Evolutionary conservation across 2,888 invertebrate species (phyloP).

Genomic region (Caenorhabditis panamensis): DNA sequence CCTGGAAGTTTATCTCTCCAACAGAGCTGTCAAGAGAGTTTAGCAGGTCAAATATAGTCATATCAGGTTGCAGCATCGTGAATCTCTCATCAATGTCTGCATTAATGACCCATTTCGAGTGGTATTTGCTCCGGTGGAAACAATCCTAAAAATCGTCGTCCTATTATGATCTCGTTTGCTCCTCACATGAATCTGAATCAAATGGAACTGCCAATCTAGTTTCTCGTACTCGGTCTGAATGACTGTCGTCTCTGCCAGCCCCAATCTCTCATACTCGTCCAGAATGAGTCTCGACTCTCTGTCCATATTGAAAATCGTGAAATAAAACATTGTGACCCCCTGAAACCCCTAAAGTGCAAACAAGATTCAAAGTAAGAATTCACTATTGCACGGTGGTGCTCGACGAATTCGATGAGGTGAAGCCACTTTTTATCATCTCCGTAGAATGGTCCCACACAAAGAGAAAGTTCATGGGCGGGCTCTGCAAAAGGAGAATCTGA

Average conservation of each 20-base stretch:
- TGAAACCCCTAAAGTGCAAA: too few species aligned
- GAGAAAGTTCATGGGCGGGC: slow-evolving; percentile 27
- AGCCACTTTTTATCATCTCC: slow-evolving; percentile 39
- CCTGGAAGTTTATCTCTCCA: slow-evolving; percentile 34
- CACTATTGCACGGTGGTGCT: slow-evolving; percentile 37
- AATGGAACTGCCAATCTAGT: slow-evolving; percentile 31
- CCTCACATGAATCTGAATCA: slow-evolving; percentile 41
- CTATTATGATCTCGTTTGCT: background rate
- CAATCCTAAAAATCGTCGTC: slow-evolving; percentile 39
- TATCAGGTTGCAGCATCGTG: slow-evolving; percentile 23
- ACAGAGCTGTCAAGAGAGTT: slow-evolving; percentile 1
- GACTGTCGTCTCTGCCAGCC: slow-evolving; percentile 35
- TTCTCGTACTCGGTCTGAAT: slow-evolving; percentile 38
- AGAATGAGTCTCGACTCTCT: slow-evolving; percentile 8
- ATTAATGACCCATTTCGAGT: slow-evolving; percentile 47
- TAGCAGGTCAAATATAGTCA: slow-evolving; percentile 1
- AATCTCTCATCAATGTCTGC: slow-evolving; percentile 43
- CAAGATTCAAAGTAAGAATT: background rate
- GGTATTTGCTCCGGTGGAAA: slow-evolving; percentile 28
- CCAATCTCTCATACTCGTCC: slow-evolving; percentile 35
- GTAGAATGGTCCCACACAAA: slow-evolving; percentile 44
- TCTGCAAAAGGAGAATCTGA: slow-evolving; percentile 11
- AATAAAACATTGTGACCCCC: slow-evolving; percentile 41
- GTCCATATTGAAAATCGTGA: slow-evolving; percentile 38
- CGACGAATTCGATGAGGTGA: slow-evolving; percentile 28